These are phyloP conservation scores for Trilocha varians DNA, from an alignment of 2,888 invertebrate species.

Conservation along the genomic window DNA sequence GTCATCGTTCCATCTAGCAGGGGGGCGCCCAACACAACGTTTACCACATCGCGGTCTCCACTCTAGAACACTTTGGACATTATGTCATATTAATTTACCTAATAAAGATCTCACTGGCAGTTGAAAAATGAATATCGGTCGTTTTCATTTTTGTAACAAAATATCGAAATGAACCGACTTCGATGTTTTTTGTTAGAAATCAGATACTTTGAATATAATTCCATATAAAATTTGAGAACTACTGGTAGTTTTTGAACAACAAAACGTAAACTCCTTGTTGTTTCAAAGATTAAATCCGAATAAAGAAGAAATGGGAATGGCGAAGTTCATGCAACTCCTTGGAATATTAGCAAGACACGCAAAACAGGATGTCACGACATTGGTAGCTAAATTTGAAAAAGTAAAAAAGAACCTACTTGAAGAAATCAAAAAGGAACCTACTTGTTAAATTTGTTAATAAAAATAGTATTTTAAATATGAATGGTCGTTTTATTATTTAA, in stretches of 20 bases:
- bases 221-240: background rate
- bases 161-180: no score
- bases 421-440: constrained; percentile 8
- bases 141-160: background rate
- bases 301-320: constrained; percentile 17
- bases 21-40: no score
- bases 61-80: background rate
- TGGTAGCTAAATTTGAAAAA: constrained; percentile 16
- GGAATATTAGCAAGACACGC: constrained; percentile 25
- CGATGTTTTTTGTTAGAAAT: background rate
- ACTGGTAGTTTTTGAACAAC: background rate
- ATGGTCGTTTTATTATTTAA: background rate
- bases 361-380: constrained; percentile 13
- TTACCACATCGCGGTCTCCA: no score
- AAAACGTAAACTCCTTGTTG: background rate
- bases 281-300: constrained; percentile 19
- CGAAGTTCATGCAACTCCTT: constrained; percentile 25
- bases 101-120: no score
- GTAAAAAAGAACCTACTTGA: constrained; percentile 18
- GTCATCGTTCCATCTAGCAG: no score
- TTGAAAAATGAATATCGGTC: no score
- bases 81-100: background rate
- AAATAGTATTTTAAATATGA: background rate
- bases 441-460: no score
- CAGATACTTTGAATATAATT: background rate